Percentiles rank a stretch among this genome's conserved stretches.
Conservation (phyloP, 2,797 vertebrate genomes). For the Poecile montanus region DNA sequence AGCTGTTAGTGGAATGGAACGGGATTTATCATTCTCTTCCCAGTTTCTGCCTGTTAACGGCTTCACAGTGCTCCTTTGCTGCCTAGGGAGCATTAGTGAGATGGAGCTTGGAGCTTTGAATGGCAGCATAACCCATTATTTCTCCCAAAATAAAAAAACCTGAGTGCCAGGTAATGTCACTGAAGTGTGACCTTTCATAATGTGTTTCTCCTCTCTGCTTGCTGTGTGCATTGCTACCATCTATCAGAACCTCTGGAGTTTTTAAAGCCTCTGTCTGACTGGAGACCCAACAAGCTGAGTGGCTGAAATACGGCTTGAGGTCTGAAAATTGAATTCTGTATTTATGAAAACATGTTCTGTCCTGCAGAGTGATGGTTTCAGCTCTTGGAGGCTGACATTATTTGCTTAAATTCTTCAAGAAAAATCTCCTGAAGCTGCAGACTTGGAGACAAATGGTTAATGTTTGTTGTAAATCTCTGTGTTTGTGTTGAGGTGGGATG, state of each 20-base stretch:
- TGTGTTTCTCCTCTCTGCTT: not conserved
- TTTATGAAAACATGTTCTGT: not conserved
- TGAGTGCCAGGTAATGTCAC: not conserved
- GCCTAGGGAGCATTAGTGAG: not conserved
- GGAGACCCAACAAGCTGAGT: not conserved
- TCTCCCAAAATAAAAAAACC: not conserved
- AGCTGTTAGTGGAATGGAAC: not conserved
- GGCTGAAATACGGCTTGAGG: not conserved
- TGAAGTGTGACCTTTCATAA: not conserved
- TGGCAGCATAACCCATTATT: not conserved
- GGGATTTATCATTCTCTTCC: not conserved
- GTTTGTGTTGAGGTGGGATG: not conserved
- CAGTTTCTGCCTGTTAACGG: not conserved
- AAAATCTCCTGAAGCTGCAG: not conserved
- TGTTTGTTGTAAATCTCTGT: not conserved
- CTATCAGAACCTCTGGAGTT: not conserved
- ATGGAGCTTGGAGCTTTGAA: not conserved
- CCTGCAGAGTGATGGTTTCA: not conserved
- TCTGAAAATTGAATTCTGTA: not conserved
- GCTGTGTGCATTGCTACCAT: not conserved
- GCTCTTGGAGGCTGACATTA: not conserved
- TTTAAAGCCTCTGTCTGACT: not conserved
- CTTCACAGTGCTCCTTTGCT: not conserved
- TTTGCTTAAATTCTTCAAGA: conserved; percentile 11
- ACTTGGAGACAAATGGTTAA: not conserved